Conservation (phyloP, 2,113 vertebrate genomes). For the Hyaena hyaena region DNA sequence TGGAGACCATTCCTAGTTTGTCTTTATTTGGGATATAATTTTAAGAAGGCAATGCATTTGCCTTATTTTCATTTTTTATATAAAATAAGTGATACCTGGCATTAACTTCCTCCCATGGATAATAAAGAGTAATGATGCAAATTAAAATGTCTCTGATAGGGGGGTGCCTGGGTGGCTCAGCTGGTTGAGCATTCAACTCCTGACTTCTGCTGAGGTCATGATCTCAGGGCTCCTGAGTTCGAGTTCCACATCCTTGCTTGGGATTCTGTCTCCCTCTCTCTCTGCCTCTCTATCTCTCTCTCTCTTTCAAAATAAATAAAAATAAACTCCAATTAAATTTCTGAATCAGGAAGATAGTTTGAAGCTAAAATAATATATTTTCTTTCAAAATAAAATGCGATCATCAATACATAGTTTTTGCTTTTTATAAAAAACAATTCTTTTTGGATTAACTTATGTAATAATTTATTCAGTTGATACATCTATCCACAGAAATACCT, state of each 20-base stretch:
- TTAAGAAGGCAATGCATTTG: background rate
- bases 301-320: too few species aligned
- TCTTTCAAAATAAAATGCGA: background rate
- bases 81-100: slow-evolving; percentile 52
- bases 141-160: slow-evolving; percentile 42
- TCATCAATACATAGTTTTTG: background rate
- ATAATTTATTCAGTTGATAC: background rate
- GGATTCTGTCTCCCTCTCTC: too few species aligned
- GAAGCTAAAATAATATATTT: background rate
- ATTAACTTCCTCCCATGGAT: slow-evolving; percentile 44
- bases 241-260: too few species aligned
- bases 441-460: background rate
- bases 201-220: too few species aligned
- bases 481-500: background rate
- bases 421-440: background rate
- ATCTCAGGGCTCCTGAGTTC: too few species aligned
- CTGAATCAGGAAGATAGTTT: background rate
- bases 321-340: slow-evolving; percentile 29
- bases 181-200: too few species aligned
- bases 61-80: slow-evolving; percentile 31
- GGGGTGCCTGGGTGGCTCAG: too few species aligned
- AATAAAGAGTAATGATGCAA: slow-evolving; percentile 66
- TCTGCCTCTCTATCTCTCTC: too few species aligned
- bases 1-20: background rate
- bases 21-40: slow-evolving; percentile 23